Evolutionary conservation across 2,888 invertebrate species (phyloP).

Genomic region (Xestoiulus laeticollis): DNA sequence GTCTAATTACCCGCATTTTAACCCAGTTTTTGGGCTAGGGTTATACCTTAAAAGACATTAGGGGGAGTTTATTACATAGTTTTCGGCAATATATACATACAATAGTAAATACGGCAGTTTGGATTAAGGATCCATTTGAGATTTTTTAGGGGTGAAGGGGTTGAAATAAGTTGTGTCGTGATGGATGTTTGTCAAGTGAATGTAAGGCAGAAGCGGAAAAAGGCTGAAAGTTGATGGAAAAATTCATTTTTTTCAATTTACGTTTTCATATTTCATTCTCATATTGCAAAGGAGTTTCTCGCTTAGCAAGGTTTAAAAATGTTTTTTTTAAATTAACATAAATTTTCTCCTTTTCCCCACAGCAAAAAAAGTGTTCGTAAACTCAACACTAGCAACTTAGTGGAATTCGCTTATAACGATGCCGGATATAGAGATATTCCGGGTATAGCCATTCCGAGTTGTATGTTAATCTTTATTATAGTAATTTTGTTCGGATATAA

Average conservation of each 20-base stretch:
- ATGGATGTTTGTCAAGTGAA: not conserved
- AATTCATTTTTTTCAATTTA: not conserved
- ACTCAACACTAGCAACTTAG: not conserved
- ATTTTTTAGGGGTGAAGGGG: not conserved
- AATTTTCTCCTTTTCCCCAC: not conserved
- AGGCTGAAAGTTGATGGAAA: not conserved
- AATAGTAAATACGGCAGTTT: not conserved
- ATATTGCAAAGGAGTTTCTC: conserved; percentile 25
- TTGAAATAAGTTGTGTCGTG: not conserved
- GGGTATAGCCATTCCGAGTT: too few species aligned
- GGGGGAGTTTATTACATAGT: not conserved
- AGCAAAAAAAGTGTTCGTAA: conserved; percentile 18
- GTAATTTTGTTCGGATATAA: too few species aligned
- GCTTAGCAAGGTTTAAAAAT: not conserved
- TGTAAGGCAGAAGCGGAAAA: conserved; percentile 40
- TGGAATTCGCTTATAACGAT: too few species aligned
- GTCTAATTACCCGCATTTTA: not conserved
- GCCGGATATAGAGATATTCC: too few species aligned
- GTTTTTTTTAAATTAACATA: not conserved
- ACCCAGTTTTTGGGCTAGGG: not conserved
- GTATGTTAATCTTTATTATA: too few species aligned
- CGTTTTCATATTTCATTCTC: not conserved
- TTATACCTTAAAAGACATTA: not conserved
- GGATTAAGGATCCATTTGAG: not conserved
- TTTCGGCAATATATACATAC: not conserved